Conservation (phyloP, 2,888 invertebrate species). For the Acheta domesticus region DNA sequence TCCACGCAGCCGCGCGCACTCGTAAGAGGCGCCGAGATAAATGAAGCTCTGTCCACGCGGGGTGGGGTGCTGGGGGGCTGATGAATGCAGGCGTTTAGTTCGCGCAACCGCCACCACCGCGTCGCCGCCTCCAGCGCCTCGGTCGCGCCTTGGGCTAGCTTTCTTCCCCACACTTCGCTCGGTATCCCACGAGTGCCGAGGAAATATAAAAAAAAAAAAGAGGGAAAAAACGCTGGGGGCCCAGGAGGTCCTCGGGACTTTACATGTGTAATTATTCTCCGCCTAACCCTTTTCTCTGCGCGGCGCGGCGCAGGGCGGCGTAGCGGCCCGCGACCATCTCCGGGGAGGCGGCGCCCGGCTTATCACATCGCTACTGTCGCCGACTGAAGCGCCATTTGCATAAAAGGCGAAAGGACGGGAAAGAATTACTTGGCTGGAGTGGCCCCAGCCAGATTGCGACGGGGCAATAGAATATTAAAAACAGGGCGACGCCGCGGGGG, state of each 20-base stretch:
- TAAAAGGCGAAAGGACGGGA: conserved; percentile 18
- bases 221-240: neutral
- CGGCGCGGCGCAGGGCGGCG: neutral
- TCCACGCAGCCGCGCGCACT: no score
- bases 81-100: neutral
- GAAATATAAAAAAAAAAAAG: neutral
- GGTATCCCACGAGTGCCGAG: neutral
- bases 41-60: neutral
- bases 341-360: neutral
- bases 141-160: neutral
- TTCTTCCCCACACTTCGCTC: neutral
- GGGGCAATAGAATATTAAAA: neutral
- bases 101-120: neutral
- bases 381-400: conserved; percentile 18
- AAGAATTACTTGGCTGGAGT: neutral
- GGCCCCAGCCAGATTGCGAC: neutral
- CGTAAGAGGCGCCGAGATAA: neutral
- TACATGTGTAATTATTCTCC: conserved; percentile 18
- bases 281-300: neutral
- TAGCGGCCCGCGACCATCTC: neutral
- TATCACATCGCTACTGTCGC: conserved; percentile 10
- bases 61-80: no score
- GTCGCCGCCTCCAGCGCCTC: neutral
- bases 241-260: neutral
- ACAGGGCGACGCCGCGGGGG: neutral